Evolutionary conservation across 2,888 invertebrate species (phyloP).

Genomic region (Panzeria rudis): DNA sequence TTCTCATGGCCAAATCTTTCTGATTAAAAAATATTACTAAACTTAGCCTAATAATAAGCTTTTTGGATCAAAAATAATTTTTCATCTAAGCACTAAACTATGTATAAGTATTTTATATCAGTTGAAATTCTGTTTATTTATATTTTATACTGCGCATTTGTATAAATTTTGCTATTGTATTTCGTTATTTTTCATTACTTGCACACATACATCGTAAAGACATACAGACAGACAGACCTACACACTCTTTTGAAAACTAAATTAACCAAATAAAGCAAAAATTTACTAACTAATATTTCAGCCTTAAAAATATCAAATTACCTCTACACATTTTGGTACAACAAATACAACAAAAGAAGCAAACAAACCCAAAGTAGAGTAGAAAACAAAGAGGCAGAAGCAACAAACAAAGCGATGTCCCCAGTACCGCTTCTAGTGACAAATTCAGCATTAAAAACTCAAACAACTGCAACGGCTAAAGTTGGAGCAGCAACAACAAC

Average conservation of each 20-base stretch:
- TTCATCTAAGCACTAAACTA: no score
- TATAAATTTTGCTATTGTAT: no score
- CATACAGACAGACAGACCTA: not conserved
- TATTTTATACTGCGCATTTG: no score
- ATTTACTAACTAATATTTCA: slow-evolving; percentile 52
- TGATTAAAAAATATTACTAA: no score
- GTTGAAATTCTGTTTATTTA: no score
- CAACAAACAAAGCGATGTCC: slow-evolving; percentile 66
- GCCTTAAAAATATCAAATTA: slow-evolving; percentile 67
- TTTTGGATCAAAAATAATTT: no score
- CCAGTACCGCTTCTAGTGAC: slow-evolving; percentile 66
- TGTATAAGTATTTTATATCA: no score
- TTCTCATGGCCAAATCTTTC: no score
- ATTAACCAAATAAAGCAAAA: slow-evolving; percentile 35
- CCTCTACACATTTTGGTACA: slow-evolving; percentile 15
- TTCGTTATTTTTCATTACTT: not conserved
- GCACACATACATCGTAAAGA: no score
- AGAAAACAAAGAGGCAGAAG: slow-evolving; percentile 1
- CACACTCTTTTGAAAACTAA: slow-evolving; percentile 4
- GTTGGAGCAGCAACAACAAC: slow-evolving; percentile 49
- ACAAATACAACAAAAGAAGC: slow-evolving; percentile 33
- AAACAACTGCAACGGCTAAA: slow-evolving; percentile 46
- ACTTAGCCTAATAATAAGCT: no score
- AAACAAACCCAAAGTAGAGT: slow-evolving; percentile 23
- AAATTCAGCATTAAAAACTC: slow-evolving; percentile 47